Evolutionary conservation across 2,797 vertebrate species (phyloP).

Genomic region (Channallabes apus): DNA sequence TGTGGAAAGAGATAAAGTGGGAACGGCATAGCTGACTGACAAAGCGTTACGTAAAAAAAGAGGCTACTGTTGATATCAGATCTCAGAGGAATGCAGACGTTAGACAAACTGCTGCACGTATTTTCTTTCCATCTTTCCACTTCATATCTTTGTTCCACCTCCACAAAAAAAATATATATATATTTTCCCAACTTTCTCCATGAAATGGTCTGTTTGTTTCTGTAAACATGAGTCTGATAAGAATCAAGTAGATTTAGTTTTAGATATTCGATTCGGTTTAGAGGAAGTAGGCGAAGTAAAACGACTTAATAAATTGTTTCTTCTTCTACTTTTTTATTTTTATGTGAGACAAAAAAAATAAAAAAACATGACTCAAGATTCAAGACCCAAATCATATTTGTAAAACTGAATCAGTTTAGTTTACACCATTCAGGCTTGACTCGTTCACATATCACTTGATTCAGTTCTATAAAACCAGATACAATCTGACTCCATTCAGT

Average conservation of each 20-base stretch:
- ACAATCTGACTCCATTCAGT: background rate
- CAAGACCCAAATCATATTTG: background rate
- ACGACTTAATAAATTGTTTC: slow-evolving; percentile 63
- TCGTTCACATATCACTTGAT: background rate
- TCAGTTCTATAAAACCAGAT: background rate
- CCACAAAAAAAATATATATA: background rate
- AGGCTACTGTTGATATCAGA: slow-evolving; percentile 34
- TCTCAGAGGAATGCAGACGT: slow-evolving; percentile 37
- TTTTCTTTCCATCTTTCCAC: slow-evolving; percentile 22
- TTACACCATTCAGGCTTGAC: too few species aligned
- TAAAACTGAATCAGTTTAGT: background rate
- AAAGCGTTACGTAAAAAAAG: slow-evolving; percentile 27
- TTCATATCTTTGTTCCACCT: background rate
- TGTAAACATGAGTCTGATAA: background rate
- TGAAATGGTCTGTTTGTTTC: background rate
- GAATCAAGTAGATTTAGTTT: background rate
- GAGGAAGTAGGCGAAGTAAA: slow-evolving; percentile 49
- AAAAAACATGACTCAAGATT: background rate
- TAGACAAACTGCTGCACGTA: slow-evolving; percentile 13
- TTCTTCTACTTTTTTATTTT: background rate
- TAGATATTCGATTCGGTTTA: background rate
- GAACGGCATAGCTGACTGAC: slow-evolving; percentile 28
- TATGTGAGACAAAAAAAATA: too few species aligned
- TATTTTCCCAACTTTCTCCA: background rate
- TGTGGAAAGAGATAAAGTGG: slow-evolving; percentile 30